Base-by-base conservation (phyloP, 2,113 vertebrate genomes). In the Panthera leo region DNA sequence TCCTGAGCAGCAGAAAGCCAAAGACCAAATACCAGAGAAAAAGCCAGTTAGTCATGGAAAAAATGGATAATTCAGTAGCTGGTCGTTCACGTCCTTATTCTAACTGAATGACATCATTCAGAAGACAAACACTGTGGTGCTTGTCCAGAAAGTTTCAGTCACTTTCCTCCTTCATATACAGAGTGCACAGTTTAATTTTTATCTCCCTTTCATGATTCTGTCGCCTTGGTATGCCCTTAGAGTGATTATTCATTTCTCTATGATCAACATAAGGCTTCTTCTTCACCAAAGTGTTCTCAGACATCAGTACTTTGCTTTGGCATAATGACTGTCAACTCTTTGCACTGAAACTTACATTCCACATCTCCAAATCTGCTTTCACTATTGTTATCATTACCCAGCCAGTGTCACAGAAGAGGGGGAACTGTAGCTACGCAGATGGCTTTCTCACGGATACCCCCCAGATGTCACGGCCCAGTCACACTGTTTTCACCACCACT, bases 41-140 rank as follows among this genome's bases (percentile, higher is more conserved):
- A 96, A 97, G 97, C 67, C 94, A 96, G 96, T 98, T 92, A 97
- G 98, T 98, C 96, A 97, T 0, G 58, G 97, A 98, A 97, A 97
- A 25, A 16, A 96, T 67, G 91, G 93, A 92, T 86, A 25, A 36
- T 36, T 13, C 29, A 25, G 61, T 58, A 65, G 85, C 84, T 96
- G 89, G 76, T 76, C 82, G 3, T 89, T 15, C 13, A 71, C 79
- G 68, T 71, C 84, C 68, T 96, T 93, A 71, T 95, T 96, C 88
- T 92, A 94, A 79, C 93, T 53, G 8, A 61, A 97, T 97, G 98
- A 95, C 85, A 21, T 98, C 98, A 98, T 93, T 94, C 95, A 96
- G 87, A 93, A 98, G 93, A 97, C 98, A 98, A 95, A 97, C 94
- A 96, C 80, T 16, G 53, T 34, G 51, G 73, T 91, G 55, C 27